phyloP scores from a whole-genome alignment of 2,113 vertebrate species.

The Stigmatopora nigra region DNA sequence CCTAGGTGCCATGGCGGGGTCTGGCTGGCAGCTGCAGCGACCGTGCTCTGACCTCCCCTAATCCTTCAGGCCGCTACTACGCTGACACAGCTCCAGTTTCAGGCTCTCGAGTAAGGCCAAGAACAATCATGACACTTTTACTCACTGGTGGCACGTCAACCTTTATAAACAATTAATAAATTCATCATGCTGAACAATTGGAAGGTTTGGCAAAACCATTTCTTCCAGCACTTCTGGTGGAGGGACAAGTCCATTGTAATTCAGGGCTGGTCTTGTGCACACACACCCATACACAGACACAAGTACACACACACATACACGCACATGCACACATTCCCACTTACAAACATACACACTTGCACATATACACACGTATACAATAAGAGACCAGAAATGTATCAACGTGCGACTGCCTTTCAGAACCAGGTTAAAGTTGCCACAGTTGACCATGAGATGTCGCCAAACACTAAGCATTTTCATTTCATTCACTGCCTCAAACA shows the following conservation, averaged over 20 bases:
- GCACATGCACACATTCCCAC: too few relatives aligned
- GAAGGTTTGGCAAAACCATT: conserved; percentile 9
- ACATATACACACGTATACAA: too few relatives aligned
- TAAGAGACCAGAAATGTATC: too few relatives aligned
- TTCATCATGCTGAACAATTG: neutral
- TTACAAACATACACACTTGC: too few relatives aligned
- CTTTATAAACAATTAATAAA: neutral
- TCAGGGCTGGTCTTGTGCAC: conserved; percentile 26
- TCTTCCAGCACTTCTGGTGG: conserved; percentile 11
- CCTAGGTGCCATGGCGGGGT: conserved; percentile 22
- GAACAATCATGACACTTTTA: conserved; percentile 10
- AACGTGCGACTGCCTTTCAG: neutral
- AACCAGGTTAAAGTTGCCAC: neutral
- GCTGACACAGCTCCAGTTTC: conserved; percentile 63
- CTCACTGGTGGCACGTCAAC: neutral
- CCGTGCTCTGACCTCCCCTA: conserved; percentile 64
- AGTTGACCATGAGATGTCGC: conserved; percentile 38
- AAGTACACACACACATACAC: too few relatives aligned
- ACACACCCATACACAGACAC: too few relatives aligned
- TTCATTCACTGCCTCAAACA: neutral
- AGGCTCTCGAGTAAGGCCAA: conserved; percentile 26
- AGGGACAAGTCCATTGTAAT: conserved; percentile 30
- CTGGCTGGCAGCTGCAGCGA: conserved; percentile 62
- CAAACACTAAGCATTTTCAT: neutral
- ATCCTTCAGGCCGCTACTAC: conserved; percentile 50